phyloP scores from a whole-genome alignment of 2,113 vertebrate genomes.

The Salvelinus fontinalis region DNA sequence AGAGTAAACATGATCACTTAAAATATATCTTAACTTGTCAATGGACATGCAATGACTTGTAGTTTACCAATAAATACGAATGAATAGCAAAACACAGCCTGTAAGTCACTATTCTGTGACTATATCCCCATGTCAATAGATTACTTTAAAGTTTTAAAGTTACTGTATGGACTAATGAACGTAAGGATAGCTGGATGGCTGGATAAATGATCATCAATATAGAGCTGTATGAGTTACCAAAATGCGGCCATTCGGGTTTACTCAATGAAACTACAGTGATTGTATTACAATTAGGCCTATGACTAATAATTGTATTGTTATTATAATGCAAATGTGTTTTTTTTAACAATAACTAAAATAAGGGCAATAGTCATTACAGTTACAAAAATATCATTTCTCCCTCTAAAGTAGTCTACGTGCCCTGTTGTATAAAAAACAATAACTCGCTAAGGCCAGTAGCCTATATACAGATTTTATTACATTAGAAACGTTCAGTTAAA shows the following conservation, averaged over 20 bases:
- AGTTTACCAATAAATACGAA: not conserved
- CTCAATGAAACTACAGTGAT: not conserved
- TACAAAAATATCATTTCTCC: not conserved
- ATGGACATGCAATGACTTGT: slow-evolving; percentile 1
- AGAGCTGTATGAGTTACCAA: not conserved
- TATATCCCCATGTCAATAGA: not conserved
- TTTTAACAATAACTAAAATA: not conserved
- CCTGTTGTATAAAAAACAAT: not conserved
- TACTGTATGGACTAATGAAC: not conserved
- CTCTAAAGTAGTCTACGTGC: not conserved
- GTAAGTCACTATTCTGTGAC: not conserved
- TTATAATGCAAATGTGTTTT: no score
- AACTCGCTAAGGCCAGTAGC: not conserved
- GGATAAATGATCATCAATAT: not conserved
- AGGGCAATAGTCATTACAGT: not conserved
- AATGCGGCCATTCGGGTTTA: not conserved
- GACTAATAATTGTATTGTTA: not conserved
- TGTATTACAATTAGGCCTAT: not conserved
- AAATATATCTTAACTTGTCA: not conserved
- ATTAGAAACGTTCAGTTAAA: not conserved
- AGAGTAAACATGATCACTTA: not conserved
- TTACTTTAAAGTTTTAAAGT: not conserved
- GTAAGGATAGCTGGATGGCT: not conserved
- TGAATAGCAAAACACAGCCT: not conserved
- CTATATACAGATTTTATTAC: not conserved